These are phyloP conservation scores for Agrotis exclamationis DNA, from an alignment of 2,888 invertebrate genomes.

Conservation along the genomic window DNA sequence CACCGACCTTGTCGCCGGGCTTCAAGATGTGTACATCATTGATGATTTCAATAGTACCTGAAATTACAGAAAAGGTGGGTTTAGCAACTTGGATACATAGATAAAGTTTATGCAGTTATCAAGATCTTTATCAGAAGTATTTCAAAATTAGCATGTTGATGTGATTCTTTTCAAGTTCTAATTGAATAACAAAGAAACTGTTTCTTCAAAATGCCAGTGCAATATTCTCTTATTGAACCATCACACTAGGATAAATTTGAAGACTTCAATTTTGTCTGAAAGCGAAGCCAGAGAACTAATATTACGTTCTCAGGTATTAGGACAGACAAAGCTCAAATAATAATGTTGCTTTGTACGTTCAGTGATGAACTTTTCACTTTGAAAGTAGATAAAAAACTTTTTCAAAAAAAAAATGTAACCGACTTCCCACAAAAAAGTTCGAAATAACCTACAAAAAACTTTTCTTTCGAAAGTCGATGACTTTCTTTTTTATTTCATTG, in stretches of 20 bases:
- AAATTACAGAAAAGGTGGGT: not conserved
- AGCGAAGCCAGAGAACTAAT: constrained; percentile 79
- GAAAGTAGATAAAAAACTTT: no score
- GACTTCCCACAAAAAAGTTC: no score
- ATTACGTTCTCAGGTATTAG: constrained; percentile 75
- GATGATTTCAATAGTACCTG: constrained; percentile 99
- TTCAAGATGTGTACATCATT: constrained; percentile 98
- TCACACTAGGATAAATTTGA: constrained; percentile 86
- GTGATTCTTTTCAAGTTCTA: no score
- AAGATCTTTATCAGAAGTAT: no score
- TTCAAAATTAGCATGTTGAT: no score
- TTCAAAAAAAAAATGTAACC: no score
- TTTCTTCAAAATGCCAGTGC: constrained; percentile 85
- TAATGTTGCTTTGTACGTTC: no score
- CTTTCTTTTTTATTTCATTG: no score
- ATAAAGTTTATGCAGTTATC: not conserved
- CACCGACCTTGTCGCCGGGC: constrained; percentile 99
- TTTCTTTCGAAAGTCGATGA: no score
- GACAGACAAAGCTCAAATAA: constrained; percentile 72
- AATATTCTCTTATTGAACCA: constrained; percentile 68
- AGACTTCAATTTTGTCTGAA: constrained; percentile 81
- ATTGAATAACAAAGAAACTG: constrained; percentile 36
- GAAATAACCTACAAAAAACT: no score
- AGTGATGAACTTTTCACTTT: no score
- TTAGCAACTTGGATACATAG: constrained; percentile 5